Evolutionary conservation across 53 echinoderm and acorn worm species (phyloP).

Genomic region (Patiria pectinifera): DNA sequence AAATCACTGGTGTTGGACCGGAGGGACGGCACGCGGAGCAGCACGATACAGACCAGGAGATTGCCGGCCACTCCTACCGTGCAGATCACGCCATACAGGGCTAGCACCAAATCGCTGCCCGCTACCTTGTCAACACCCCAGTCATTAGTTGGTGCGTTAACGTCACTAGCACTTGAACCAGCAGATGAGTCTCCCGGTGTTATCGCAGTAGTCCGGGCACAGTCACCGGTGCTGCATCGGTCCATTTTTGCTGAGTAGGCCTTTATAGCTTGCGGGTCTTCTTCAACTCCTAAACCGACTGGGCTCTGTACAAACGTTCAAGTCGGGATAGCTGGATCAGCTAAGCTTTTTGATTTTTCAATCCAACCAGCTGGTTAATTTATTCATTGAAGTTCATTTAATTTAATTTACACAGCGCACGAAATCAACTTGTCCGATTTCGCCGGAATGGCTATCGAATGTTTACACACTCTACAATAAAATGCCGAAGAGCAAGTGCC

Average conservation of each 20-base stretch:
- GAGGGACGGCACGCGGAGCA: conserved; percentile 70
- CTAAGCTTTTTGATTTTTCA: no score
- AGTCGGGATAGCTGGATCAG: no score
- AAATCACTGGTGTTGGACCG: conserved; percentile 84
- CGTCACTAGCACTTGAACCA: not conserved
- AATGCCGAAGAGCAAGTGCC: no score
- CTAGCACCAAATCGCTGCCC: conserved; percentile 13
- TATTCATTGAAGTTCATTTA: no score
- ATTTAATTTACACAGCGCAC: no score
- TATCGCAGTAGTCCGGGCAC: not conserved
- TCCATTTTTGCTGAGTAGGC: not conserved
- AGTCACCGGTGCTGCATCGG: not conserved
- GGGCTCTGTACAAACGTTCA: no score
- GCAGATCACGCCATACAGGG: conserved; percentile 68
- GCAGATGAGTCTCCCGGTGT: not conserved
- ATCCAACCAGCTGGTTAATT: no score
- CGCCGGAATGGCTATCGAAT: no score
- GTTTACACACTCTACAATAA: no score
- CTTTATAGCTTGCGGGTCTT: not conserved
- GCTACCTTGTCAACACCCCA: conserved; percentile 26
- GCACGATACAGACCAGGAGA: conserved; percentile 69
- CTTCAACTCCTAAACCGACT: not conserved
- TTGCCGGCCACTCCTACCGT: conserved; percentile 75
- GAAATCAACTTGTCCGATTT: no score
- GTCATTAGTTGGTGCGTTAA: not conserved